Evolutionary conservation across 2,888 invertebrate species (phyloP).

Genomic region (Heliconius erato): DNA sequence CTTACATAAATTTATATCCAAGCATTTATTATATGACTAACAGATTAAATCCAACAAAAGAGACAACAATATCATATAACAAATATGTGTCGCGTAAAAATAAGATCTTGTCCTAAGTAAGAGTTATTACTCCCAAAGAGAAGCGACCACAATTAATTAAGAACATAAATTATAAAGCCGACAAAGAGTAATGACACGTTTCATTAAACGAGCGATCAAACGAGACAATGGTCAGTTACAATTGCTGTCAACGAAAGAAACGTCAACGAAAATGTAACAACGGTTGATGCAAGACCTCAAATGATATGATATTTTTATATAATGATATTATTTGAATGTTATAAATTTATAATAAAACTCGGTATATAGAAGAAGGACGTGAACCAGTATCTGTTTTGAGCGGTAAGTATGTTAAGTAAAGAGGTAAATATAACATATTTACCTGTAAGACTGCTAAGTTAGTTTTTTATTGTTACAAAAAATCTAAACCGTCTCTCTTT

Average conservation of each 20-base stretch:
- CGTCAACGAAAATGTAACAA: not conserved
- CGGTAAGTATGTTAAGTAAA: no score
- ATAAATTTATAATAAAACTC: no score
- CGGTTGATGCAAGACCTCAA: not conserved
- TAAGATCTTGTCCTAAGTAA: constrained; percentile 11
- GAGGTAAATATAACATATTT: no score
- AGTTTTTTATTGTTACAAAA: no score
- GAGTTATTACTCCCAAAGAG: constrained; percentile 26
- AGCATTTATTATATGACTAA: no score
- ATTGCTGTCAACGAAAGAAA: constrained; percentile 43
- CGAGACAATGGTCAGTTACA: constrained; percentile 40
- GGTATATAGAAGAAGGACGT: no score
- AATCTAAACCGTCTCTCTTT: no score
- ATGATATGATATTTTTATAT: not conserved
- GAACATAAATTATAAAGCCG: constrained; percentile 53
- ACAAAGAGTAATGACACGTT: constrained; percentile 45
- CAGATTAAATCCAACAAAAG: not conserved
- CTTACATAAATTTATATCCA: no score
- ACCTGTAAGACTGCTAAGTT: no score
- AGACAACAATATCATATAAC: not conserved
- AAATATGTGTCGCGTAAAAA: constrained; percentile 4
- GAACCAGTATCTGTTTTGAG: no score
- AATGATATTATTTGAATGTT: no score
- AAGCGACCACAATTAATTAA: constrained; percentile 50
- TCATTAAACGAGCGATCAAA: constrained; percentile 26